Conservation (phyloP, 2,797 vertebrate genomes). For the Danio jaintianensis region DNA sequence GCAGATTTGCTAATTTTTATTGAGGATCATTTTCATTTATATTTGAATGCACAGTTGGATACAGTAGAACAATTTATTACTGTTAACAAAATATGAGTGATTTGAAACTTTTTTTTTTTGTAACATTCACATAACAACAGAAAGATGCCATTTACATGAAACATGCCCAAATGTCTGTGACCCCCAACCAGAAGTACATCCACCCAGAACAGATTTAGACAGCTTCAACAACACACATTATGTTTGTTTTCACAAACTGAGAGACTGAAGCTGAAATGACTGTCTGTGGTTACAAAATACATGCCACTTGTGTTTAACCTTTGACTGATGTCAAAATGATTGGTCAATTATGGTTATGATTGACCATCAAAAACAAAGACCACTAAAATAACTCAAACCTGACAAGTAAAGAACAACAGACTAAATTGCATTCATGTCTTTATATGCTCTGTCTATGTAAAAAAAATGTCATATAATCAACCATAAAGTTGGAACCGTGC, state of each 20-base stretch:
- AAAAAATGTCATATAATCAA: not conserved
- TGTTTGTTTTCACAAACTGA: constrained; percentile 11
- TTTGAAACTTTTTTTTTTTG: not conserved
- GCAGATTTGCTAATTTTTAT: not conserved
- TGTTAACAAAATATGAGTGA: not conserved
- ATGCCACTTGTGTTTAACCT: not conserved
- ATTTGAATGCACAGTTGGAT: constrained; percentile 19
- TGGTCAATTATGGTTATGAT: not conserved
- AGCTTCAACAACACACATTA: not conserved
- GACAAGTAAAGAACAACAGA: not conserved
- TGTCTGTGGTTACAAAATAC: not conserved
- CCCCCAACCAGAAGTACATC: constrained; percentile 9
- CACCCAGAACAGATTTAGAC: constrained; percentile 7
- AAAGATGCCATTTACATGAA: not conserved
- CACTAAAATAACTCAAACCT: not conserved
- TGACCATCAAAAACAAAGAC: not conserved
- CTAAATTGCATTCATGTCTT: not conserved
- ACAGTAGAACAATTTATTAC: constrained; percentile 26
- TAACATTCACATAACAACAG: not conserved
- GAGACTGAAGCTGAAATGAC: not conserved
- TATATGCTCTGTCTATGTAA: not conserved
- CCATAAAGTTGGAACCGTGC: not conserved
- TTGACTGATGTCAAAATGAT: not conserved
- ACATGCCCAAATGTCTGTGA: not conserved
- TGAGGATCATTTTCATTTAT: not conserved